Conservation (phyloP, 2,888 invertebrate genomes). For the Nycteola revayana region DNA sequence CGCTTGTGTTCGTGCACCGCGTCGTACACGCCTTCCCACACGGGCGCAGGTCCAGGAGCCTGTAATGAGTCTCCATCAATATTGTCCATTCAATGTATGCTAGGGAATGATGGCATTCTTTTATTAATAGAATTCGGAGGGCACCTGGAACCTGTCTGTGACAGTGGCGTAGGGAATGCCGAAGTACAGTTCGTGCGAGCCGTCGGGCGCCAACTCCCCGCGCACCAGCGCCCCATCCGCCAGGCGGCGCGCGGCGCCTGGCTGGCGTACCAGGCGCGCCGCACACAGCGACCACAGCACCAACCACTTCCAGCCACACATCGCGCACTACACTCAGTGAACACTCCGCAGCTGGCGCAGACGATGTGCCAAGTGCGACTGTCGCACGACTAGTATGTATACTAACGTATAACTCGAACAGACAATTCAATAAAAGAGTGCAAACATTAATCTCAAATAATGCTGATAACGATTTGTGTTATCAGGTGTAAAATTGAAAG, state of each 20-base stretch:
- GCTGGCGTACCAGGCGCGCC: slow-evolving; percentile 13
- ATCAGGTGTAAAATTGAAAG: too few species aligned
- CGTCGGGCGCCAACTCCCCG: slow-evolving; percentile 25
- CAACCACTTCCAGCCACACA: slow-evolving; percentile 3
- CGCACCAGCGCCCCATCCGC: slow-evolving; percentile 21
- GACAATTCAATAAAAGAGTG: too few species aligned
- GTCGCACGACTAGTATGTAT: too few species aligned
- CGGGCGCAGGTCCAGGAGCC: slow-evolving; percentile 11
- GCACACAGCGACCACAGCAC: slow-evolving; percentile 11
- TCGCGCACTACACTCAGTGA: neutral
- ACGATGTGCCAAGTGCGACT: too few species aligned
- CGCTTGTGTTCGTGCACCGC: slow-evolving; percentile 23
- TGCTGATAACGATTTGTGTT: too few species aligned
- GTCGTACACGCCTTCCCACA: slow-evolving; percentile 26
- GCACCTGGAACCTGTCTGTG: slow-evolving; percentile 20
- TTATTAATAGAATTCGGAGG: too few species aligned
- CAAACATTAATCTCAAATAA: too few species aligned
- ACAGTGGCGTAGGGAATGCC: slow-evolving; percentile 35
- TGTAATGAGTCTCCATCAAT: too few species aligned
- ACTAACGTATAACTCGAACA: too few species aligned
- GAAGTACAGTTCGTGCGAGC: slow-evolving; percentile 25
- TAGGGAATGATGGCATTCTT: too few species aligned
- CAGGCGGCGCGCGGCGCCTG: slow-evolving; percentile 12
- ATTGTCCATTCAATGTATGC: too few species aligned
- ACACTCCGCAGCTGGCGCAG: neutral